phyloP scores from a whole-genome alignment of 1,140 invertebrate genomes.

The Cephus cinctus region DNA sequence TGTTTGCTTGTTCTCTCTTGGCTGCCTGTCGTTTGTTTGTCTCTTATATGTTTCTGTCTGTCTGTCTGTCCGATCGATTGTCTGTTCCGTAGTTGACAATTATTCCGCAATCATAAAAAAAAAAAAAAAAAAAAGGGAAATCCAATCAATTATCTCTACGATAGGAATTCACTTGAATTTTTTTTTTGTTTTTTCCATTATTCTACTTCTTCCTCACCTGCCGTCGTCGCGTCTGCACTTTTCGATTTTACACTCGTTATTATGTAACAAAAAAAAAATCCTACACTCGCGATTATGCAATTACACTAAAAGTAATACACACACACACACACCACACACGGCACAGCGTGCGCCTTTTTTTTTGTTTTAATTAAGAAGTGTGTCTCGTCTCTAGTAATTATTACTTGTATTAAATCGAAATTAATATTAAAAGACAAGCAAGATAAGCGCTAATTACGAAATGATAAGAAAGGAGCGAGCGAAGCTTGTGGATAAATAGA shows the following conservation, averaged over 20 bases:
- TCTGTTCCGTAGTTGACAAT: too few relatives aligned
- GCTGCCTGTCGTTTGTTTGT: slow-evolving; percentile 3
- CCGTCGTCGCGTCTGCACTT: too few relatives aligned
- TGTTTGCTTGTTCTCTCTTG: too few relatives aligned
- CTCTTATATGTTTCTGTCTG: slow-evolving; percentile 13
- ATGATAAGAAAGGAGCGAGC: not conserved
- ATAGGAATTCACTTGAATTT: slow-evolving; percentile 16
- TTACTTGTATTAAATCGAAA: slow-evolving; percentile 32
- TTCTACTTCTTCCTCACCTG: too few relatives aligned
- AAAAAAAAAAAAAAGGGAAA: not conserved
- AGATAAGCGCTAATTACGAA: slow-evolving; percentile 1
- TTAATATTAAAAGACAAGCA: slow-evolving; percentile 26
- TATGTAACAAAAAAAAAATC: not conserved
- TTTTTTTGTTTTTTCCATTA: slow-evolving; percentile 13
- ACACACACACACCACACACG: slow-evolving; percentile 4
- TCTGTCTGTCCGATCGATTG: slow-evolving; percentile 7
- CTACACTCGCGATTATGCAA: not conserved
- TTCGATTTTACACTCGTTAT: too few relatives aligned
- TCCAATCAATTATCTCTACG: slow-evolving; percentile 4
- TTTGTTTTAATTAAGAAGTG: not conserved
- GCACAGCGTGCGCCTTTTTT: slow-evolving; percentile 21
- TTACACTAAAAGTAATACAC: not conserved
- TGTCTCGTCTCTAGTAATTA: slow-evolving; percentile 11
- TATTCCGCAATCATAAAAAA: too few relatives aligned
- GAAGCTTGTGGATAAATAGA: not conserved